Evolutionary conservation across 2,888 invertebrate genomes (phyloP).

Genomic region (Euproctis similis): DNA sequence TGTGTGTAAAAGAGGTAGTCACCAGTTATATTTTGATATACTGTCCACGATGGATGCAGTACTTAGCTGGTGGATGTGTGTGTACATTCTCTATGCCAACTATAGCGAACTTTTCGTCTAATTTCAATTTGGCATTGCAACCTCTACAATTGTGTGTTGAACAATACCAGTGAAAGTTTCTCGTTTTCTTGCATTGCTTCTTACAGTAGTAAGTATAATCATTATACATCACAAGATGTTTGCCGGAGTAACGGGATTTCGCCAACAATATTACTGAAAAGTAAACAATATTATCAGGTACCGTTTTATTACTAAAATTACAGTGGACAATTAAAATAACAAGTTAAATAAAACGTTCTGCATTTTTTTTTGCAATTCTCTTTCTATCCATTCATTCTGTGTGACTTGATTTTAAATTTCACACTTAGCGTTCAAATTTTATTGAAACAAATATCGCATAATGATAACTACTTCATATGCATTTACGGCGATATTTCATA

Average conservation of each 20-base stretch:
- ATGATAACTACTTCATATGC: too few relatives aligned
- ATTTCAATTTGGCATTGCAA: conserved; percentile 51
- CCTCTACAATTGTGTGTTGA: conserved; percentile 60
- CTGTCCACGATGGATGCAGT: conserved; percentile 47
- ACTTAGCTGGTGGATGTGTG: conserved; percentile 52
- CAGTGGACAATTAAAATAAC: too few relatives aligned
- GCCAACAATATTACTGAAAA: conserved; percentile 46
- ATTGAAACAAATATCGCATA: too few relatives aligned
- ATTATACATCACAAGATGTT: conserved; percentile 48
- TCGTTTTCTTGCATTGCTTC: conserved; percentile 49
- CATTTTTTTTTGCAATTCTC: too few relatives aligned
- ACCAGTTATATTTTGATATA: conserved; percentile 40
- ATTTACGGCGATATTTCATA: too few relatives aligned
- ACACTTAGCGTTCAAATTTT: too few relatives aligned
- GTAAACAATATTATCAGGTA: conserved; percentile 7
- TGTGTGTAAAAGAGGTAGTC: too few relatives aligned
- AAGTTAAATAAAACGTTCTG: too few relatives aligned
- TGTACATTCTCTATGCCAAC: conserved; percentile 39
- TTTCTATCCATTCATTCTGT: too few relatives aligned
- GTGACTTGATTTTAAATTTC: too few relatives aligned
- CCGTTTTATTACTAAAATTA: too few relatives aligned
- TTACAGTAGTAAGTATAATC: conserved; percentile 63
- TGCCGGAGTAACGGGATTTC: conserved; percentile 55
- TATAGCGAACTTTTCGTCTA: conserved; percentile 47
- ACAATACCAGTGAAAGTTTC: conserved; percentile 55